Evolutionary conservation across 2,113 vertebrate genomes (phyloP), one percentile per base, ranked within the genome.

Genomic region (Lagopus leucura): DNA sequence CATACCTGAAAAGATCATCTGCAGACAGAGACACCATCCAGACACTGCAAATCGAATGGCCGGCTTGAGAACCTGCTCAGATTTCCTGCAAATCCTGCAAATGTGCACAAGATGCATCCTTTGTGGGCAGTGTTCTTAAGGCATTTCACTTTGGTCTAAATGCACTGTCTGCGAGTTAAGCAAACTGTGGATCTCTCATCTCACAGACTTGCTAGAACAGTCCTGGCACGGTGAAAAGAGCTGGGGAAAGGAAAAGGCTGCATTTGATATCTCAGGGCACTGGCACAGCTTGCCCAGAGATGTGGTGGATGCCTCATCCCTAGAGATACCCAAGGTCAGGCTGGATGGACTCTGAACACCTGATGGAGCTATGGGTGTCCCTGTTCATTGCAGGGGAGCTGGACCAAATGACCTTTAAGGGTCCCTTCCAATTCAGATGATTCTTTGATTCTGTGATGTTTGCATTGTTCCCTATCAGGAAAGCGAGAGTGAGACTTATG

Each of bases 141-240:
- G 43, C 0, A 1, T 24, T 74, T 66, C 19, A 6, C 43, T 79
- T 75, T 27, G 32, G 32, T 32, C 34, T 40, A 32, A 42, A 28
- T 13, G 15, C 43, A 34, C 13, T 60, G 19, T 40, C 66, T 78
- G 47, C 8, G 28, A 91, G 48, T 11, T 36, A 30, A 73, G 55
- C 16, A 55, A 76, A 40, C 20, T 24, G n/a, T n/a, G 58, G 24
- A 50, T 52, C 32, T 67, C 47, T 84, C 47, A 40, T 58, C 13
- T 12, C 0, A 0, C 20, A 16, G 58, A 25, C 34, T 50, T 60
- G 36, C 40, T 1, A 4, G 52, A 50, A 22, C 0, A 0, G 38
- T 74, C 42, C 38, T 55, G 70, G 30, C 21, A 21, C 0, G 2
- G 43, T 4, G n/a, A 83, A 67, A 36, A 72, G 13, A 40, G 43